Evolutionary conservation across 2,888 invertebrate species (phyloP), one percentile per base, ranked within the genome.

Genomic region (Drosophila austrosaltans): DNA sequence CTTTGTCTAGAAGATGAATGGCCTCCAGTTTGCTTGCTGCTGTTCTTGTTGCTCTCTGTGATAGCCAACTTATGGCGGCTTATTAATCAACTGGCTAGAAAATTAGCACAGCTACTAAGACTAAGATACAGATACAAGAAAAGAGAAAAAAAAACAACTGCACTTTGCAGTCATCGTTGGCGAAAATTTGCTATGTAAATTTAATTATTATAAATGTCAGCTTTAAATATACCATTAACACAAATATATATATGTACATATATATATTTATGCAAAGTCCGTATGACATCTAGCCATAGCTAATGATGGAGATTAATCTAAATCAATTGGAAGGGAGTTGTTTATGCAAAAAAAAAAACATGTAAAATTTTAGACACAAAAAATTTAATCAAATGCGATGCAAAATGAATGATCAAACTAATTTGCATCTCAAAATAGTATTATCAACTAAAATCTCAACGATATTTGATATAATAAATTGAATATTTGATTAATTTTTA

Each of bases 171-270:
- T 62, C 30, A 53, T 25, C 1, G 22, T 48, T 22, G 48, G 12
- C 2, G 12, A 48, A 48, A 48, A 32, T 71, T 20, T n/a, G 6
- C 20, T 65, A 56, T 84, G 85, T 80, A 75, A 80, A 71, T 80
- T 75, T 82, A 88, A 82, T 88, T 88, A 76, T 88, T 78, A 83
- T 88, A 78, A 87, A 87, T 89, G 87, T 87, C 87, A 78, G 82
- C 82, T 72, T 87, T 81, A 87, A 87, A 72, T 83, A 75, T 77
- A 68, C 73, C 87, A 89, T 87, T 83, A 83, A 81, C 69, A 69
- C 72, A 69, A 62, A 66, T 70, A 56, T 22, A 57, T 60, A 56
- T 10, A 32, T 62, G 72, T 63, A 63, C 16, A 36, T 36, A 36
- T 36, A 36, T 8, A 60, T 12, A 66, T 61, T 57, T 57, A 44